A percentile compares a stretch with the other conserved stretches of the same genome.
phyloP scores from a whole-genome alignment of 2,888 invertebrate species.

The Aspidiotus rigidus region DNA sequence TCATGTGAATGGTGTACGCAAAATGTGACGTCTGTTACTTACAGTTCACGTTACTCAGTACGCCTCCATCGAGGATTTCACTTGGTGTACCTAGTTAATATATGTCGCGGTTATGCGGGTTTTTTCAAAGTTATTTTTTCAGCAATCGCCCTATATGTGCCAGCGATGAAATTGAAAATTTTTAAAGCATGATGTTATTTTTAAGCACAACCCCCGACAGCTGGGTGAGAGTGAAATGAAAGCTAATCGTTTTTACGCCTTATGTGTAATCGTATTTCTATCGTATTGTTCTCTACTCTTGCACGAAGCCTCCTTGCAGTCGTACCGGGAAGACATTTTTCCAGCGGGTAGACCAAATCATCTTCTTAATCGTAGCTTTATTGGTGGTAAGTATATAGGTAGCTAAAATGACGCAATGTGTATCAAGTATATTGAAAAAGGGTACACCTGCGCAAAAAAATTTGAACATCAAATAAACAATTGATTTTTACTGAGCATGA shows the following conservation, averaged over 20 bases:
- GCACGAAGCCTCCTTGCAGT: neutral
- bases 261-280: constrained; percentile 6
- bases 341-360: neutral
- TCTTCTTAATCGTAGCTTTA: constrained; percentile 15
- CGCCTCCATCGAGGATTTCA: too few species aligned
- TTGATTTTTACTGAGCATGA: too few species aligned
- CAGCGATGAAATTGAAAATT: too few species aligned
- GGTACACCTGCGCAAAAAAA: neutral
- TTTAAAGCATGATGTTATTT: neutral
- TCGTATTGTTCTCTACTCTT: constrained; percentile 6
- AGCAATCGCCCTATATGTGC: too few species aligned
- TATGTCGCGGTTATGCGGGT: too few species aligned
- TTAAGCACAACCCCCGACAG: neutral
- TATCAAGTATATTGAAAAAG: too few species aligned
- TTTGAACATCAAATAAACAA: neutral
- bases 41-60: too few species aligned
- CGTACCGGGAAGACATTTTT: neutral
- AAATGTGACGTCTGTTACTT: too few species aligned
- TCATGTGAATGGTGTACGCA: too few species aligned
- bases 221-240: constrained; percentile 22
- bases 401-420: too few species aligned
- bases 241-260: constrained; percentile 14
- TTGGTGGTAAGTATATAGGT: constrained; percentile 1
- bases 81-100: too few species aligned
- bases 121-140: too few species aligned